phyloP scores from a whole-genome alignment of 1,140 invertebrate species.

The Nylanderia fulva region DNA sequence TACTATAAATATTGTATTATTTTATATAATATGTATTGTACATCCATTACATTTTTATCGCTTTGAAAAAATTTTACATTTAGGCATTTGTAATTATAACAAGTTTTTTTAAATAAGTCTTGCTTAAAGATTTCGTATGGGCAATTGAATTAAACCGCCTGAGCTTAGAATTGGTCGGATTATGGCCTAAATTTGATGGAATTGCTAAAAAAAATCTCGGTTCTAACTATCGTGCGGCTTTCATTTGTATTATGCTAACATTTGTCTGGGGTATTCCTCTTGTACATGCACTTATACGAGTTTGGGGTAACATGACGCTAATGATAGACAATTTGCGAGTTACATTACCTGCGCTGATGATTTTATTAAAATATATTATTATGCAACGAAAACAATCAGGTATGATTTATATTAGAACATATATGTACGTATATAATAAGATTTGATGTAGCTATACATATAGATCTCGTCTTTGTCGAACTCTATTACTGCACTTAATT shows the following conservation, averaged over 20 bases:
- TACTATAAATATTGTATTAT: not conserved
- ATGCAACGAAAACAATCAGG: conserved; percentile 24
- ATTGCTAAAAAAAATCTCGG: not conserved
- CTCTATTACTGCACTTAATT: too few relatives aligned
- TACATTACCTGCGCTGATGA: conserved; percentile 17
- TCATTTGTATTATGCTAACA: not conserved
- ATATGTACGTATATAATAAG: too few relatives aligned
- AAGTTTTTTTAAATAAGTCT: too few relatives aligned
- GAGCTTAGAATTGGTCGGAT: conserved; percentile 1
- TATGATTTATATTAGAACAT: too few relatives aligned
- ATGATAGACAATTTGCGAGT: conserved; percentile 30
- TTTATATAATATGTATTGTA: not conserved
- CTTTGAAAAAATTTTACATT: not conserved
- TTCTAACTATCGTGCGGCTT: not conserved
- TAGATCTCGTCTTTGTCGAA: too few relatives aligned
- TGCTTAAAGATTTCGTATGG: conserved; percentile 56
- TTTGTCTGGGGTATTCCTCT: conserved; percentile 7
- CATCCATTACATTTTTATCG: not conserved
- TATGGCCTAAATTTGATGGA: not conserved
- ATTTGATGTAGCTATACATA: too few relatives aligned
- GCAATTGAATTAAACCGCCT: conserved; percentile 39
- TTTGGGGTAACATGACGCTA: conserved; percentile 9
- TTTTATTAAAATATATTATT: conserved; percentile 6
- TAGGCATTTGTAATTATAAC: not conserved
- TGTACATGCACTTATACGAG: not conserved